Evolutionary conservation across 2,113 vertebrate genomes (phyloP).

Genomic region (Oreamnos americanus): DNA sequence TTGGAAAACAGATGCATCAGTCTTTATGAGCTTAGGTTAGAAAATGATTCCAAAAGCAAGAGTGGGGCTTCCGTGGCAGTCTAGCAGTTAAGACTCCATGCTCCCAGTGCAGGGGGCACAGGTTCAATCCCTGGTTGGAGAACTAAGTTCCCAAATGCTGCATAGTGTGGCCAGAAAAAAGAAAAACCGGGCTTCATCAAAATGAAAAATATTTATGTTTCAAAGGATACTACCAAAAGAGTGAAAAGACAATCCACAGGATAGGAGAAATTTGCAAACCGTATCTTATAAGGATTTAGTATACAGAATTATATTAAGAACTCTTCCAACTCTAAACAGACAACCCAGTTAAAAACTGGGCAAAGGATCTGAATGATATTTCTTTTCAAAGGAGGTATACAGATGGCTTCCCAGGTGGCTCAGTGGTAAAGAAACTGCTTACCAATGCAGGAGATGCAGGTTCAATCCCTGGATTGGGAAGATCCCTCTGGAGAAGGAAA

Average conservation of each 20-base stretch:
- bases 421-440: background rate
- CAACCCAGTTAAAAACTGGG: background rate
- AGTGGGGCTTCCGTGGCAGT: background rate
- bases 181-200: background rate
- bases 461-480: background rate
- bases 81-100: background rate
- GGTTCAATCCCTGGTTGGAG: background rate
- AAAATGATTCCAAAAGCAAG: background rate
- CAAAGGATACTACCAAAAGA: background rate
- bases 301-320: background rate
- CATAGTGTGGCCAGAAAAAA: background rate
- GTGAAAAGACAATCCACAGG: background rate
- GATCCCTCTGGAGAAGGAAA: background rate
- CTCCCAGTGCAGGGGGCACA: background rate
- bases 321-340: background rate
- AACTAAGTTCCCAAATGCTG: background rate
- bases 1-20: background rate
- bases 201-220: background rate
- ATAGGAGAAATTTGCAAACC: background rate
- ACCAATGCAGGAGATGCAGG: background rate
- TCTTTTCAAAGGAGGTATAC: background rate
- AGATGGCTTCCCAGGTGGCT: background rate
- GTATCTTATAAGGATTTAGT: background rate
- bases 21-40: background rate
- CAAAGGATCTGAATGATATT: background rate